Evolutionary conservation across 1,140 invertebrate genomes (phyloP).

Genomic region (Phymastichus coffea): DNA sequence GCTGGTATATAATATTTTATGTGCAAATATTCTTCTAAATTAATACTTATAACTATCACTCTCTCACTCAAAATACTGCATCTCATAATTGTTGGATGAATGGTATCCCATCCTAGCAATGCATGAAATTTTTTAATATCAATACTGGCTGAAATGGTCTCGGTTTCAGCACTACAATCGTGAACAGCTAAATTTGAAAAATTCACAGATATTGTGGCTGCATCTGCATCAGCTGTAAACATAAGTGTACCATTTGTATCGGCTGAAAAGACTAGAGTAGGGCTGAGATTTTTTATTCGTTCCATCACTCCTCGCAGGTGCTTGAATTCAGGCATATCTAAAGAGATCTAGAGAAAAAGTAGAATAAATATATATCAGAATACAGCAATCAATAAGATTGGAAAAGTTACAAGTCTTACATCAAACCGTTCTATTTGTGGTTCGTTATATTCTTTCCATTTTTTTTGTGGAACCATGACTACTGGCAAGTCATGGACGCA

Average conservation of each 20-base stretch:
- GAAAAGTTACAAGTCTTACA: slow-evolving; percentile 52
- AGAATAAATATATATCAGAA: slow-evolving; percentile 10
- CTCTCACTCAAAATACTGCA: slow-evolving; percentile 61
- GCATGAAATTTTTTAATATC: slow-evolving; percentile 61
- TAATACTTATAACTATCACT: slow-evolving; percentile 60
- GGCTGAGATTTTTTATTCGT: slow-evolving; percentile 75
- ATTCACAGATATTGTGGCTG: slow-evolving; percentile 74
- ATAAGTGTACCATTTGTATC: slow-evolving; percentile 69
- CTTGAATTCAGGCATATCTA: slow-evolving; percentile 75
- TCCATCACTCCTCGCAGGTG: slow-evolving; percentile 75
- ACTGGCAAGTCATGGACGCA: slow-evolving; percentile 84
- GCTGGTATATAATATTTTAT: slow-evolving; percentile 65
- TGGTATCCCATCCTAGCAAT: slow-evolving; percentile 61
- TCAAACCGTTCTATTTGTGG: slow-evolving; percentile 74
- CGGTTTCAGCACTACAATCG: slow-evolving; percentile 27
- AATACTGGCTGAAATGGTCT: slow-evolving; percentile 53
- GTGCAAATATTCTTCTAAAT: slow-evolving; percentile 59
- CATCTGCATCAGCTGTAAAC: slow-evolving; percentile 73
- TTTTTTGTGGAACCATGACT: slow-evolving; percentile 70
- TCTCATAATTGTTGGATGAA: slow-evolving; percentile 60
- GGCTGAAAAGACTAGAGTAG: slow-evolving; percentile 68
- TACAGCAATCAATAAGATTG: not conserved
- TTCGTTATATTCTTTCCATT: slow-evolving; percentile 76
- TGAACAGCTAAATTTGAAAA: slow-evolving; percentile 67
- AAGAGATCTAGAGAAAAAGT: slow-evolving; percentile 65